Percentiles rank a stretch among this genome's conserved stretches.
Conservation (phyloP, 1,140 invertebrate genomes). For the Cydia amplana region DNA sequence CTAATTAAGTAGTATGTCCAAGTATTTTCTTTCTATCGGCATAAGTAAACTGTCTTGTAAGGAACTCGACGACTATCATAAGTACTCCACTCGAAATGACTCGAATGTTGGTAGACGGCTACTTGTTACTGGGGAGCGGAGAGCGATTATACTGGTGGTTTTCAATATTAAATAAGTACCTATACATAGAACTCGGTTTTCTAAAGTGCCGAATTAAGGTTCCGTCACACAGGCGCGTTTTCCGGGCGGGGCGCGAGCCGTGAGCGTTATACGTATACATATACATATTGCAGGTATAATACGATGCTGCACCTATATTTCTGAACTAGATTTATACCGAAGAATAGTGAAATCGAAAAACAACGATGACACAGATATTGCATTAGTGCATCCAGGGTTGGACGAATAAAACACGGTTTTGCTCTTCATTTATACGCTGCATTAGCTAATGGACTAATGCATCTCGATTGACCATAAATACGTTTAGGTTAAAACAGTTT, state of each 20-base stretch:
- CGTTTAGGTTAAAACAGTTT: too few relatives aligned
- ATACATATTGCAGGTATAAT: too few relatives aligned
- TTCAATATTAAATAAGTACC: too few relatives aligned
- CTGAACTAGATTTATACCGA: not conserved
- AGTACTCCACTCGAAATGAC: not conserved
- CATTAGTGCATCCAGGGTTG: slow-evolving; percentile 1
- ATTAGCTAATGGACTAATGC: not conserved
- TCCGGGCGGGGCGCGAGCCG: too few relatives aligned
- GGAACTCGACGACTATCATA: not conserved
- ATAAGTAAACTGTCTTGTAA: slow-evolving; percentile 1
- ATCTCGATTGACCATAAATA: too few relatives aligned
- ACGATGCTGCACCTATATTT: not conserved
- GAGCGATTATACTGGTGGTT: not conserved
- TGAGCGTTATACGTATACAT: too few relatives aligned
- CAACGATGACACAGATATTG: not conserved
- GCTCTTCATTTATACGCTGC: not conserved
- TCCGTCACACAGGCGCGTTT: too few relatives aligned
- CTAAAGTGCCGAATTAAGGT: too few relatives aligned
- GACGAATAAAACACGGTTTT: slow-evolving; percentile 2
- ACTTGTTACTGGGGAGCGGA: not conserved
- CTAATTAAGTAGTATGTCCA: not conserved
- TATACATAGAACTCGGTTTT: too few relatives aligned
- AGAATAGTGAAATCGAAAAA: not conserved
- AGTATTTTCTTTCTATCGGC: not conserved
- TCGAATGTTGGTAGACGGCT: not conserved